These are phyloP conservation scores for Regulus satrapa DNA, from an alignment of 2,113 vertebrate species.

Conservation along the genomic window DNA sequence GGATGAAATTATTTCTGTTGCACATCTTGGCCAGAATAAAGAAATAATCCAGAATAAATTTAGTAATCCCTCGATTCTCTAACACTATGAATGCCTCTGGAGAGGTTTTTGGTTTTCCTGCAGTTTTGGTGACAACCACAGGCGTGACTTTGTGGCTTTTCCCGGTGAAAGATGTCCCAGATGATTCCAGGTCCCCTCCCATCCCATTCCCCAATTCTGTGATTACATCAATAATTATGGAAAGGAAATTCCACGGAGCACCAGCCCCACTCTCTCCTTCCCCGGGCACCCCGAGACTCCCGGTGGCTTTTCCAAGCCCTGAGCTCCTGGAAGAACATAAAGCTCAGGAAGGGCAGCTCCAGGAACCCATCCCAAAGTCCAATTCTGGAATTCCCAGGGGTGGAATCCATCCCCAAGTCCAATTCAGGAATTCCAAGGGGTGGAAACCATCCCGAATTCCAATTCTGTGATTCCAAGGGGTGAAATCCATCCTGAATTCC, in stretches of 20 bases:
- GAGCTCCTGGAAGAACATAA: background rate
- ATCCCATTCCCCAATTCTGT: background rate
- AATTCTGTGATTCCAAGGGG: background rate
- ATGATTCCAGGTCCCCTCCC: background rate
- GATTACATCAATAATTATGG: background rate
- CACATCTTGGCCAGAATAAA: background rate
- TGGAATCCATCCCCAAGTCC: accelerated
- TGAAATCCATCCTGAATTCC: accelerated
- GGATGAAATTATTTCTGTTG: background rate
- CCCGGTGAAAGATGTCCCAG: background rate
- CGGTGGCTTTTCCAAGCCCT: background rate
- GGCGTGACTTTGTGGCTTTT: background rate
- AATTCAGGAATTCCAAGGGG: background rate
- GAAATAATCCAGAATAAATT: no score
- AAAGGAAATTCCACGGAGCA: background rate
- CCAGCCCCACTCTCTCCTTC: background rate
- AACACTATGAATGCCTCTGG: accelerated
- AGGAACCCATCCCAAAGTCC: accelerated
- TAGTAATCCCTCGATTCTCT: background rate
- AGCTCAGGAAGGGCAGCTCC: background rate
- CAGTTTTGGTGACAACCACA: background rate
- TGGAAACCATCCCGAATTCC: accelerated
- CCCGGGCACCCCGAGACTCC: background rate
- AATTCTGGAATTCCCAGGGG: background rate
- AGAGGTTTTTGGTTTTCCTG: background rate